These are phyloP conservation scores for Protobothrops mucrosquamatus DNA, from an alignment of 2,113 vertebrate genomes.

Conservation along the genomic window DNA sequence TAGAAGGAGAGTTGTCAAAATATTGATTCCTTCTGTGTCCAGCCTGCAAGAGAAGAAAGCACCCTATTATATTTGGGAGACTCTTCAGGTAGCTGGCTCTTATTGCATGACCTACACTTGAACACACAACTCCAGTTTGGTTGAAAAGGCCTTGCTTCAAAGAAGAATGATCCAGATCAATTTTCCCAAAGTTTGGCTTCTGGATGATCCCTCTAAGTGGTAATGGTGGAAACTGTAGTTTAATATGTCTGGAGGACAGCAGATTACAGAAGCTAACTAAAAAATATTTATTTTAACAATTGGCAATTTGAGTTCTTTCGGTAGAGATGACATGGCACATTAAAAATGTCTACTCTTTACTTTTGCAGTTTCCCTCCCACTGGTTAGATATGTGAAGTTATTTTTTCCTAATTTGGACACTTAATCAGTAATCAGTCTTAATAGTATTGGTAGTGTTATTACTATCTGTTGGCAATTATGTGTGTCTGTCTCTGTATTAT, in stretches of 20 bases:
- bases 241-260: background rate
- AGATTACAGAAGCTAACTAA: background rate
- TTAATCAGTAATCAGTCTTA: background rate
- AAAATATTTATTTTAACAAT: background rate
- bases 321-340: background rate
- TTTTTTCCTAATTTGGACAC: background rate
- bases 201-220: background rate
- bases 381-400: background rate
- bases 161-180: background rate
- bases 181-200: background rate
- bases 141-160: background rate
- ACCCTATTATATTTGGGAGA: background rate
- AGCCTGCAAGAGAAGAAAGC: conserved; percentile 70
- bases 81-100: accelerated
- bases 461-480: conserved; percentile 7
- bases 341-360: background rate
- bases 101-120: background rate
- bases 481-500: background rate
- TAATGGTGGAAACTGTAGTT: background rate
- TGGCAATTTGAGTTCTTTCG: background rate
- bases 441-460: background rate
- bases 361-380: background rate
- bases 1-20: conserved; percentile 81
- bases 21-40: conserved; percentile 87
- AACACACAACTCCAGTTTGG: background rate